These are phyloP conservation scores for Drosophila quadrilineata DNA, from an alignment of 1,140 invertebrate genomes.

Conservation along the genomic window DNA sequence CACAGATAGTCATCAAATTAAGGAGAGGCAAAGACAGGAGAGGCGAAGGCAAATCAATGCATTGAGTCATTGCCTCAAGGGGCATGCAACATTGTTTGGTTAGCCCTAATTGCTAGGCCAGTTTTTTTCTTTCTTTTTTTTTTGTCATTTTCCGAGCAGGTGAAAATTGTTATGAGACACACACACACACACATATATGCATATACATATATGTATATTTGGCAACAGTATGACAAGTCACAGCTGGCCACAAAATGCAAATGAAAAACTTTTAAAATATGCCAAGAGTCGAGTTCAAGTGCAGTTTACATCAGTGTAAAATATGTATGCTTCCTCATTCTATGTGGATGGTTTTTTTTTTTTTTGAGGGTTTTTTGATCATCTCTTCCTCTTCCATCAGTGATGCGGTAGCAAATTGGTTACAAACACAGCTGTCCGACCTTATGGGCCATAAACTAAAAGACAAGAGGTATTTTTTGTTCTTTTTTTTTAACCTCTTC, in stretches of 20 bases:
- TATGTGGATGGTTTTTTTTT: constrained; percentile 30
- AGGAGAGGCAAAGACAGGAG: too few species aligned
- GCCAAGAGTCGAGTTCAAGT: constrained; percentile 39
- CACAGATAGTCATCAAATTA: constrained; percentile 70
- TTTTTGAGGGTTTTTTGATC: too few species aligned
- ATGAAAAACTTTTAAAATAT: constrained; percentile 75
- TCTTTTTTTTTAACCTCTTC: not conserved
- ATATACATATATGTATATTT: not conserved
- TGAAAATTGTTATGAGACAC: constrained; percentile 63
- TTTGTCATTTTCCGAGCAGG: constrained; percentile 34
- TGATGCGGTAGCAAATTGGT: constrained; percentile 70
- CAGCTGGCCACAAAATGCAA: constrained; percentile 54
- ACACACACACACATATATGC: constrained; percentile 3
- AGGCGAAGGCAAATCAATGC: constrained; percentile 65
- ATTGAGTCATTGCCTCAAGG: constrained; percentile 17
- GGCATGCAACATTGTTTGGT: constrained; percentile 47
- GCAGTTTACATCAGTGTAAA: constrained; percentile 62
- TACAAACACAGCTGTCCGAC: constrained; percentile 76
- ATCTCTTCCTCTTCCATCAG: constrained; percentile 38
- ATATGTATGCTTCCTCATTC: constrained; percentile 30
- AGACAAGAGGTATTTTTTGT: constrained; percentile 64
- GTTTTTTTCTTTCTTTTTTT: too few species aligned
- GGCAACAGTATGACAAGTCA: not conserved
- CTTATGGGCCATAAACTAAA: constrained; percentile 68
- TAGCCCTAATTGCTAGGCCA: constrained; percentile 57